Base-by-base conservation (phyloP, 64 coral and sea anemone genomes). In the Trachythela sp. region DNA sequence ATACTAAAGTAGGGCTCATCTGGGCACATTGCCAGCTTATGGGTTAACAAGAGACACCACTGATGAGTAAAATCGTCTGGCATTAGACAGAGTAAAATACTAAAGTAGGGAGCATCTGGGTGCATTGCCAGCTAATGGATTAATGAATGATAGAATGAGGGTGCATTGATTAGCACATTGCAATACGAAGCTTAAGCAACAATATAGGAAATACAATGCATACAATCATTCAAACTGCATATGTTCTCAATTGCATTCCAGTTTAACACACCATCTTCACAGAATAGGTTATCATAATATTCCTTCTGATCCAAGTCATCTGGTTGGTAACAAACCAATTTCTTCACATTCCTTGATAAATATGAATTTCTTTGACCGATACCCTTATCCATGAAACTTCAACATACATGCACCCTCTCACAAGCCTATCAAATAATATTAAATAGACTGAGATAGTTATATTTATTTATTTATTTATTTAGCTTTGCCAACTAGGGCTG, bases 221-320 rank as follows among this genome's bases (percentile, higher is more conserved):
- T 27, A 89, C 75, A 89, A 13, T 49, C 43, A 24, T 26, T 39
- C 32, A 38, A 36, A 30, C 2, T 87, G 88, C 86, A 87, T 89
- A 89, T 32, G 14, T 32, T 48, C 37, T 22, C 37, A 71, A 92
- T 83, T 40, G 75, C 30, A n/a, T 13, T 7, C 93, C 93, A 94
- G 33, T 89, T 48, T 75, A 89, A 86, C 37, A 43, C n/a, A 17
- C 87, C 84, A 84, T 5, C 36, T 27, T 83, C 36, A 22, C 48
- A 85, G 43, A 91, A 89, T 51, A 45, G 39, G 29, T 4, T 24
- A 32, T 89, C 90, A 7, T 54, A n/a, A 33, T 85, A 31, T 85
- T 36, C 2, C 14, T 67, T 83, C 27, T 35, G 20, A 32, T 85
- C 42, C 39, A 36, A 67, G 36, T 33, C 13, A 42, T 59, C 24